Base-by-base conservation (phyloP, 2,113 vertebrate species). In the Psittacula cyanocephala region DNA sequence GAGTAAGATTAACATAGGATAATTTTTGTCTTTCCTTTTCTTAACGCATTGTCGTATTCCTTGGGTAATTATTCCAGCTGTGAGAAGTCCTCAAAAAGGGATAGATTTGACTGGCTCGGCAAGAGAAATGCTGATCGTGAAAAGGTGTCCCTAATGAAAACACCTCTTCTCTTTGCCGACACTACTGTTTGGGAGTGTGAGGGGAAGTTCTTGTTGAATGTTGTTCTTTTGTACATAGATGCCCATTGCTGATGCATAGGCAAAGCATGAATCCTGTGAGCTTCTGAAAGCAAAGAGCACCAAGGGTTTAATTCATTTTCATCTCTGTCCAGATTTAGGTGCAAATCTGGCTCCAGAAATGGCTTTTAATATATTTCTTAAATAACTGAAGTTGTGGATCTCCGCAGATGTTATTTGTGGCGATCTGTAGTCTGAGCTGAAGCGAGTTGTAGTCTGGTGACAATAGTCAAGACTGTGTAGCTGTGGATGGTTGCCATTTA, bases 1-100 rank as follows among this genome's bases (percentile, higher is more conserved):
- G 98, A 98, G 99, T 99, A 95, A 98, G 99, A 97, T 55, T 37
- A 78, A 75, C 29, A 6, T 31, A 68, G 92, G 29, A 69, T 92
- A 22, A 50, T 90, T 94, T 63, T 63, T 93, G 33, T 53, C 50
- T 93, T 83, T 89, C 41, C 57, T 19, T 88, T 89, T 63, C 46
- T 67, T 80, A 77, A 59, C 1, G 3, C 17, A 4, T 39, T 81
- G 60, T 71, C 7, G 0, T 59, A 10, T 67, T 62, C 53, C n/a
- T 50, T 70, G 37, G 9, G 31, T 63, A 62, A 44, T 70, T 88
- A 44, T 65, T 83, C 49, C 64, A 49, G 64, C 28, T 74, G 43
- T 41, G 50, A 78, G 64, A 84, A 62, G 55, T 19, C 44, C 31
- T 91, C 29, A 22, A 23, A 77, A 77, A 88, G 24, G 24, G 20